A percentile compares a stretch with the other conserved stretches of the same genome.
phyloP scores from a whole-genome alignment of 2,888 invertebrate species.

The Limnephilus lunatus region DNA sequence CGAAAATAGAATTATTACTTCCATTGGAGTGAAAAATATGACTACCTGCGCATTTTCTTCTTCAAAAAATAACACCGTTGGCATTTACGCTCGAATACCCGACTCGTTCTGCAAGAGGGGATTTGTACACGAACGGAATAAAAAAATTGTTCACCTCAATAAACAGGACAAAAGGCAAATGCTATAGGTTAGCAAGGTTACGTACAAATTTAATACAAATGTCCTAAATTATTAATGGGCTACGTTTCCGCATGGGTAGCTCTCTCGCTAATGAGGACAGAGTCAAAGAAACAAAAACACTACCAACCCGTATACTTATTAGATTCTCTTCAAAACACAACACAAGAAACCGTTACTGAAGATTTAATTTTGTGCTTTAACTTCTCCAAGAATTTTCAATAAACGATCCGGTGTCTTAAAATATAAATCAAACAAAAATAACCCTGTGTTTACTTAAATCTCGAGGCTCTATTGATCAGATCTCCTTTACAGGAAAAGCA shows the following conservation, averaged over 20 bases:
- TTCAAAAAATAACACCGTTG: neutral
- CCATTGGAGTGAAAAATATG: neutral
- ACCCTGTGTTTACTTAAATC: neutral
- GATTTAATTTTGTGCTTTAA: neutral
- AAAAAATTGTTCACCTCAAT: neutral
- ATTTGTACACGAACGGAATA: neutral
- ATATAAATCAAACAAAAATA: conserved; percentile 2
- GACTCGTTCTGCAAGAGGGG: neutral
- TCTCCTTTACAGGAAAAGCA: neutral
- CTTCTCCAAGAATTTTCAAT: neutral
- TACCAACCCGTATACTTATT: neutral
- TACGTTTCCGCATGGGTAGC: neutral
- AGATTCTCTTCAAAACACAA: neutral
- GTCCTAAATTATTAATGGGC: neutral
- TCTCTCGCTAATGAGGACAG: neutral
- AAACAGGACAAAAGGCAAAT: neutral
- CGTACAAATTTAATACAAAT: neutral
- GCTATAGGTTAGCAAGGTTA: neutral
- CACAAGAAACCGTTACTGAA: neutral
- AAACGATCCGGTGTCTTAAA: neutral
- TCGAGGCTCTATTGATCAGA: neutral
- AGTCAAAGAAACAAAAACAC: neutral
- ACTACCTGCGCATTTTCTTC: neutral
- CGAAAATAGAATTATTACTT: neutral
- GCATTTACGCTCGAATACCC: neutral